These are phyloP conservation scores for Eupithecia centaureata DNA, from an alignment of 2,888 invertebrate species.

Conservation along the genomic window DNA sequence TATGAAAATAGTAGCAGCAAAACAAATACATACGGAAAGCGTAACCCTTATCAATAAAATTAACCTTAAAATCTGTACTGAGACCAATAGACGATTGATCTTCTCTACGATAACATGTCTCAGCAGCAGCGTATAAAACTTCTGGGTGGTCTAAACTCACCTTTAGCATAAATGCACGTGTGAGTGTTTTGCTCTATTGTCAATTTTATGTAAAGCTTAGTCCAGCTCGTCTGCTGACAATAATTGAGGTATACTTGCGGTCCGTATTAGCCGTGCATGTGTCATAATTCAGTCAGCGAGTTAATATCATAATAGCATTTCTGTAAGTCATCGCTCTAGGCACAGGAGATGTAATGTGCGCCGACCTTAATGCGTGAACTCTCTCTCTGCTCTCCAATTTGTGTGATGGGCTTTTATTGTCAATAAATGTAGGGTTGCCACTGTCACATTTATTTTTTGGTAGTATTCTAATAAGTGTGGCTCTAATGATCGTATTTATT, in stretches of 20 bases:
- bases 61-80: not conserved
- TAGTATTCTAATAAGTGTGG: too few relatives aligned
- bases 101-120: not conserved
- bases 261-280: not conserved
- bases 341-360: conserved; percentile 49
- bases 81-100: not conserved
- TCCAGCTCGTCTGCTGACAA: not conserved
- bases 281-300: not conserved
- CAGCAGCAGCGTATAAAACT: not conserved
- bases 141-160: not conserved
- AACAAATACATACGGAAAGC: not conserved
- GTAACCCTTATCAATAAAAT: too few relatives aligned
- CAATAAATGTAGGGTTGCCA: conserved; percentile 52
- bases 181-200: not conserved
- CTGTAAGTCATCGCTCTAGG: conserved; percentile 37
- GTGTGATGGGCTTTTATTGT: conserved; percentile 56
- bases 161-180: not conserved
- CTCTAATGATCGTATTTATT: too few relatives aligned
- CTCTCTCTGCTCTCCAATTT: conserved; percentile 53
- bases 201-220: not conserved
- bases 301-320: conserved; percentile 8
- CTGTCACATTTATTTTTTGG: conserved; percentile 34
- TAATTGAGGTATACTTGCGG: not conserved
- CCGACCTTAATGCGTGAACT: conserved; percentile 63
- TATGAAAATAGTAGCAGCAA: not conserved